Evolutionary conservation across 2,113 vertebrate genomes (phyloP).

Genomic region (Verasper variegatus): DNA sequence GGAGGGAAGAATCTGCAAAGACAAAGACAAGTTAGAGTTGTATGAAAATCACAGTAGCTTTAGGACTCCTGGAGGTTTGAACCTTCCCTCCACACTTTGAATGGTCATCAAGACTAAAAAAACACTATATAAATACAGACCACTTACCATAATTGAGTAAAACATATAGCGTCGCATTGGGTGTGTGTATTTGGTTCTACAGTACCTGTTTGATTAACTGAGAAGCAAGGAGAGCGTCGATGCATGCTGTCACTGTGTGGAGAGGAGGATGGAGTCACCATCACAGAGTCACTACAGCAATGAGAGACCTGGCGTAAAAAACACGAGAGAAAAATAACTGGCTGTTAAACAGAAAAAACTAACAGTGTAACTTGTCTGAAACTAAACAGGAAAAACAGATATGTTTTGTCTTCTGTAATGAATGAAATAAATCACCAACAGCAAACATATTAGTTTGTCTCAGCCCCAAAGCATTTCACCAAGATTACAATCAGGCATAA

Average conservation of each 20-base stretch:
- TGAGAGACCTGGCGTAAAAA: conserved; percentile 66
- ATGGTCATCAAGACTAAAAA: too few relatives aligned
- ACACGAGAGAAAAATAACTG: neutral
- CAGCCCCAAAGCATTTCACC: conserved; percentile 35
- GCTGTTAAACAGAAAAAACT: neutral
- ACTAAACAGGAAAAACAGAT: neutral
- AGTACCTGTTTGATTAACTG: conserved; percentile 58
- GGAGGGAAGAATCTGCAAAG: conserved; percentile 82
- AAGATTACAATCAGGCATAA: conserved; percentile 5
- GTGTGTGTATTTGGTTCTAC: neutral
- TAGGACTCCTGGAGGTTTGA: neutral
- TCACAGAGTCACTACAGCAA: conserved; percentile 46
- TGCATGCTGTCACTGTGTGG: conserved; percentile 20
- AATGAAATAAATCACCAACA: conserved; percentile 19
- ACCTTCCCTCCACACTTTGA: too few relatives aligned
- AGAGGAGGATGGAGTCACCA: conserved; percentile 47
- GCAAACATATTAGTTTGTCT: conserved; percentile 12
- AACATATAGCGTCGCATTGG: too few relatives aligned
- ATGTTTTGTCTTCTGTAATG: neutral
- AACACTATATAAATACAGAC: too few relatives aligned
- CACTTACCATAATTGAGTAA: neutral
- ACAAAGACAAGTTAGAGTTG: conserved; percentile 47
- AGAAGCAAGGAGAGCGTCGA: conserved; percentile 38
- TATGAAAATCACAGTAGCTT: conserved; percentile 12
- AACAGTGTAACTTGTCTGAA: neutral